Conservation (phyloP, 1,140 invertebrate genomes). For the Bactericera cockerelli region DNA sequence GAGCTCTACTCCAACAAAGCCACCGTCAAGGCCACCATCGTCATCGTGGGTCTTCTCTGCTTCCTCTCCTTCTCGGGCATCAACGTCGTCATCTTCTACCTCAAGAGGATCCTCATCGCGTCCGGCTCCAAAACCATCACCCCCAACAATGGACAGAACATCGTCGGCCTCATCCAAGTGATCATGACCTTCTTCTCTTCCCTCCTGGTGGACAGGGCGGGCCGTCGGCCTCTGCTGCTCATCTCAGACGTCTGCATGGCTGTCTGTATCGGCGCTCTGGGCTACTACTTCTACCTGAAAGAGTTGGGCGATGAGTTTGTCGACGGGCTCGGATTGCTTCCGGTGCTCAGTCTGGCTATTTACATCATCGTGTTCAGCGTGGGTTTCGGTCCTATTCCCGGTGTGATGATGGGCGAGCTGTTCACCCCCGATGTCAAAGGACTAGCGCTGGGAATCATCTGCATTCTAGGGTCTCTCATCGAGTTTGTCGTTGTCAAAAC, state of each 20-base stretch:
- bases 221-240: conserved; percentile 51
- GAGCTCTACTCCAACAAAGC: conserved; percentile 38
- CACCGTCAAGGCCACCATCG: conserved; percentile 46
- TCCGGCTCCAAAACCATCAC: conserved; percentile 39
- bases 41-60: conserved; percentile 44
- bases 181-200: conserved; percentile 34
- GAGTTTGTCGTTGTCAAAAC: conserved; percentile 66
- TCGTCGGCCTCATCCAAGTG: conserved; percentile 36
- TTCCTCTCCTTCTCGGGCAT: conserved; percentile 33
- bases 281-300: conserved; percentile 46
- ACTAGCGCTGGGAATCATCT: conserved; percentile 52
- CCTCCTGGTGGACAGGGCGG: conserved; percentile 42
- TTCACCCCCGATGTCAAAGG: conserved; percentile 59
- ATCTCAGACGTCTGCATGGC: conserved; percentile 44
- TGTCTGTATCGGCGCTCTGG: conserved; percentile 39
- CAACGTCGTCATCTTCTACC: conserved; percentile 52
- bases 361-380: conserved; percentile 64
- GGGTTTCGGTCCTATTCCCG: conserved; percentile 62
- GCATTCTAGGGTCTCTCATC: conserved; percentile 43
- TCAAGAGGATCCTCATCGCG: conserved; percentile 43
- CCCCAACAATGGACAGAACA: conserved; percentile 42
- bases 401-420: conserved; percentile 60
- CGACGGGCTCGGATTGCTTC: conserved; percentile 42
- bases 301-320: conserved; percentile 31
- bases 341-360: conserved; percentile 48